These are phyloP conservation scores for Tolmerus cingulatus DNA, from an alignment of 2,888 invertebrate genomes.

Conservation along the genomic window DNA sequence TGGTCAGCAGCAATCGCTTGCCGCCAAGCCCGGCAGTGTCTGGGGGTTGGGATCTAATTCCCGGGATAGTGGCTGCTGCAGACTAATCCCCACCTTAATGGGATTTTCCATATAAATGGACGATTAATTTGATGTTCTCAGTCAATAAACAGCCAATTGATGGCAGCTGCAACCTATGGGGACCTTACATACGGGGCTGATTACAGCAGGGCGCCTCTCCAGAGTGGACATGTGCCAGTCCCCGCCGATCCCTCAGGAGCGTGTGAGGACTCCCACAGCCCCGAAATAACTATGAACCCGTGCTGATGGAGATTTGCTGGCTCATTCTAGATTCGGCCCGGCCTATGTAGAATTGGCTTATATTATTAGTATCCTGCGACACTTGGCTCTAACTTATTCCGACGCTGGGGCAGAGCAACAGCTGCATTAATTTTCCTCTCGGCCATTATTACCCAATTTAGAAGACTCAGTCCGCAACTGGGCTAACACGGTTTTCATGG, in stretches of 20 bases:
- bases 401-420: not conserved
- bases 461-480: not conserved
- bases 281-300: not conserved
- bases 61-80: not conserved
- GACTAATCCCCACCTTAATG: not conserved
- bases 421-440: not conserved
- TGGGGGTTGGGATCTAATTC: not conserved
- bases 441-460: not conserved
- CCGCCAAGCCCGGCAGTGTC: not conserved
- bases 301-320: not conserved
- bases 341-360: not conserved
- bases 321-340: not conserved
- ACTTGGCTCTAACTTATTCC: not conserved
- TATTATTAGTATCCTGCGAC: not conserved
- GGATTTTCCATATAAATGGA: not conserved
- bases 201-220: not conserved
- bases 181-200: not conserved
- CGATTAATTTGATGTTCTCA: not conserved
- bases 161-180: not conserved
- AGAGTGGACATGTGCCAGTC: not conserved
- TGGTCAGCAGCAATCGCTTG: not conserved
- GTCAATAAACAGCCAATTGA: not conserved
- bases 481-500: not conserved
- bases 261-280: not conserved
- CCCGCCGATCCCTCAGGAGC: not conserved